A percentile compares a stretch with the other conserved stretches of the same genome.
Conservation (phyloP, 2,888 invertebrate species). For the Xestia xanthographa region DNA sequence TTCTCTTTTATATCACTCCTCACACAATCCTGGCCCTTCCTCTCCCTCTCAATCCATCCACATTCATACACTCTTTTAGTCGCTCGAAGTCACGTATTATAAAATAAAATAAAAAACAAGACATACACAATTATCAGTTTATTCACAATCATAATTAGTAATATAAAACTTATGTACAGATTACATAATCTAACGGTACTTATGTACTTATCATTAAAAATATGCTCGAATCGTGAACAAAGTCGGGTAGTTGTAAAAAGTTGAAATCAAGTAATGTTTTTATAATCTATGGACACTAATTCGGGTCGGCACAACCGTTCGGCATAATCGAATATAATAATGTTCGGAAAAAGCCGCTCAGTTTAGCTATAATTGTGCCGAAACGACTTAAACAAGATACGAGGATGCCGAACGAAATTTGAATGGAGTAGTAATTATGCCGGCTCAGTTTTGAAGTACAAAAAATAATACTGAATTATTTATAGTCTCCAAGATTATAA, state of each 20-base stretch:
- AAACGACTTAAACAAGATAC: background rate
- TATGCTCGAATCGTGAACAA: constrained; percentile 22
- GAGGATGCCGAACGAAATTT: background rate
- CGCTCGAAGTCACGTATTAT: background rate
- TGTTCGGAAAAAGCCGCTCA: background rate
- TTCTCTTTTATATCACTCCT: background rate
- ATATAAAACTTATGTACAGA: constrained; percentile 69
- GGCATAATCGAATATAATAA: background rate
- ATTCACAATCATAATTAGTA: constrained; percentile 71
- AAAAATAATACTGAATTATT: background rate
- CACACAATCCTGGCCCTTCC: background rate
- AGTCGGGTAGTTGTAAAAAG: constrained; percentile 8
- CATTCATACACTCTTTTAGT: background rate
- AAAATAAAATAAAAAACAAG: constrained; percentile 55
- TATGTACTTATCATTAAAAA: constrained; percentile 58
- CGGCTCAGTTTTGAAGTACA: background rate
- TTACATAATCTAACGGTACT: constrained; percentile 53
- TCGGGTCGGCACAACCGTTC: background rate
- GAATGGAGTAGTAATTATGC: background rate
- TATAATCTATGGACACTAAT: constrained; percentile 5
- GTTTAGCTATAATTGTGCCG: background rate
- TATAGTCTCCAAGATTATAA: constrained; percentile 7
- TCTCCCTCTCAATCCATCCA: background rate
- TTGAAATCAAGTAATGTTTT: background rate
- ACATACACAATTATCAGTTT: constrained; percentile 70